Evolutionary conservation across 2,888 invertebrate species (phyloP).

Genomic region (Netelia melanura): DNA sequence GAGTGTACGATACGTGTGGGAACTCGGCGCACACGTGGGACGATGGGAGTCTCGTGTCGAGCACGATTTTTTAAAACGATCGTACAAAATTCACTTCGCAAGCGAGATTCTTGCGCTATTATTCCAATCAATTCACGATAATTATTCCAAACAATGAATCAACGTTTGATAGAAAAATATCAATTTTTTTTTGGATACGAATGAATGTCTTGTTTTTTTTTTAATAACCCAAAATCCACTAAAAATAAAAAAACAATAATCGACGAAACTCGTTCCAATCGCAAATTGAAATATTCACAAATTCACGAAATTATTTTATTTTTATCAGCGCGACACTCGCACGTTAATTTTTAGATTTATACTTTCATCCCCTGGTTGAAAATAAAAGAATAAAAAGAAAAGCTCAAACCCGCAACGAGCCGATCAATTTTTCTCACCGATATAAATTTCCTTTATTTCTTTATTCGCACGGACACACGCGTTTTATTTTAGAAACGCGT

Average conservation of each 20-base stretch:
- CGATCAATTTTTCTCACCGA: not conserved
- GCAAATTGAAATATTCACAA: too few species aligned
- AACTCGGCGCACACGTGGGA: not conserved
- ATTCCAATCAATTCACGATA: too few species aligned
- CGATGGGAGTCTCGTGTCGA: not conserved
- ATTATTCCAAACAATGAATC: too few species aligned
- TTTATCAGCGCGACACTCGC: too few species aligned
- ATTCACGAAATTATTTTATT: too few species aligned
- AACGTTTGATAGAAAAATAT: too few species aligned
- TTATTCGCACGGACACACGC: constrained; percentile 1
- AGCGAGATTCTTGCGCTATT: not conserved
- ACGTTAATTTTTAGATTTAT: too few species aligned
- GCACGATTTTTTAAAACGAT: not conserved
- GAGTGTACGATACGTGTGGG: not conserved
- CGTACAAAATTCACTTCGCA: not conserved
- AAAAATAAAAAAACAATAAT: too few species aligned
- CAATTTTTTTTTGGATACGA: too few species aligned
- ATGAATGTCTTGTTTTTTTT: too few species aligned
- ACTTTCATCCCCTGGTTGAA: too few species aligned
- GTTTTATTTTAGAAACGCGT: constrained; percentile 67
- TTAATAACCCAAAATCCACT: not conserved
- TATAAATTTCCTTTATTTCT: not conserved
- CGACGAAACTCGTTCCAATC: too few species aligned
- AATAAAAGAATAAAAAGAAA: not conserved
- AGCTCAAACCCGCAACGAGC: not conserved